phyloP scores from a whole-genome alignment of 1,140 invertebrate species.

The Cyclargus thomasi region DNA sequence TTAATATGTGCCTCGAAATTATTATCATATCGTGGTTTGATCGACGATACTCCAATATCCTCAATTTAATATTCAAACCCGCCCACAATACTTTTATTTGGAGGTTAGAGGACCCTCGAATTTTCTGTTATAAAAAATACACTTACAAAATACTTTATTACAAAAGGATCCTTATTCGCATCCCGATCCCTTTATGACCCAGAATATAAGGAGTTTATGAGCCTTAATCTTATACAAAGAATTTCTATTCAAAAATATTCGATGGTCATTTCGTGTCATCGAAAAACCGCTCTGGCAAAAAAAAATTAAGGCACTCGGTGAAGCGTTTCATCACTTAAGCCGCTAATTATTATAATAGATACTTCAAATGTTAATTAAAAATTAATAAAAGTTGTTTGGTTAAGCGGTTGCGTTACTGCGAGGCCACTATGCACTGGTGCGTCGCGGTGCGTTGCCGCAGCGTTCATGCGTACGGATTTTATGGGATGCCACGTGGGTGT shows the following conservation, averaged over 20 bases:
- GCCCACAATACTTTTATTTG: slow-evolving; percentile 10
- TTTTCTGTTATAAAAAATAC: slow-evolving; percentile 14
- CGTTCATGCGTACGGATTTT: no score
- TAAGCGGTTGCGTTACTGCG: background rate
- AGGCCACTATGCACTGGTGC: no score
- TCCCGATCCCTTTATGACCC: slow-evolving; percentile 1
- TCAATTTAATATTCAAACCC: slow-evolving; percentile 42
- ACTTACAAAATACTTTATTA: slow-evolving; percentile 32
- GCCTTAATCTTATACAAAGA: slow-evolving; percentile 14
- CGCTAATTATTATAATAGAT: background rate
- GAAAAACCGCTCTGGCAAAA: background rate
- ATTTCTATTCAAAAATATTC: background rate
- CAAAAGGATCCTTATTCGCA: slow-evolving; percentile 16
- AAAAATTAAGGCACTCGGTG: background rate
- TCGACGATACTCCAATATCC: slow-evolving; percentile 38
- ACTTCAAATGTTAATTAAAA: background rate
- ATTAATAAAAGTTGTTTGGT: background rate
- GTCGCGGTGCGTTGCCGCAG: background rate
- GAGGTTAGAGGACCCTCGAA: slow-evolving; percentile 3
- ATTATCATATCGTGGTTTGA: slow-evolving; percentile 58
- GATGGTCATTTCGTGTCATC: background rate
- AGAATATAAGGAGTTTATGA: background rate
- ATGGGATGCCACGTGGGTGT: no score
- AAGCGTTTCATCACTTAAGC: background rate
- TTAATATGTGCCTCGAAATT: slow-evolving; percentile 36